Evolutionary conservation across 2,888 invertebrate genomes (phyloP).

Genomic region (Meghimatium bilineatum): DNA sequence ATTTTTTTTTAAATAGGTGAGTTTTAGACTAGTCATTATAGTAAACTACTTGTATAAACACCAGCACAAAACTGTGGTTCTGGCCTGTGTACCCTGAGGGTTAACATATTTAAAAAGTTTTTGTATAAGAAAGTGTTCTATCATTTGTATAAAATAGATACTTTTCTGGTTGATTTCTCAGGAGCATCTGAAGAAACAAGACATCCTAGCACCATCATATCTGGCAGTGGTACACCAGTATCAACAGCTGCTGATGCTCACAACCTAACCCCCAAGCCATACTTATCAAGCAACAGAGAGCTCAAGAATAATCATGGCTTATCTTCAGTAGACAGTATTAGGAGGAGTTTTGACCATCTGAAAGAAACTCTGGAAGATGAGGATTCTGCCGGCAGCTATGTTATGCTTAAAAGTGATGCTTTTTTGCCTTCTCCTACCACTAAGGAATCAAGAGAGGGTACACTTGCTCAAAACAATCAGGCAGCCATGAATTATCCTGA

Average conservation of each 20-base stretch:
- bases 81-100: too few relatives aligned
- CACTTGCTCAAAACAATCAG: not conserved
- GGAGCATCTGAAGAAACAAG: not conserved
- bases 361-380: not conserved
- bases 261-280: not conserved
- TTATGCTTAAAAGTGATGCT: not conserved
- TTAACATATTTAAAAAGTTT: too few relatives aligned
- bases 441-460: not conserved
- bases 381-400: not conserved
- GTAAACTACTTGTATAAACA: too few relatives aligned
- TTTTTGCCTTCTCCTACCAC: not conserved
- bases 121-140: too few relatives aligned
- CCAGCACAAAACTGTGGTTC: too few relatives aligned
- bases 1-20: too few relatives aligned
- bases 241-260: not conserved
- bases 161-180: not conserved
- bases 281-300: not conserved
- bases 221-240: not conserved
- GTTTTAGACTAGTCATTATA: too few relatives aligned
- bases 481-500: too few relatives aligned
- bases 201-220: not conserved
- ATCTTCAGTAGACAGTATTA: not conserved
- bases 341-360: not conserved
- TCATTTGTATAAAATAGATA: too few relatives aligned
- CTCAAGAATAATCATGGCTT: too few relatives aligned